These are phyloP conservation scores for Euura saliciscinereae DNA, from an alignment of 1,140 invertebrate species.

Conservation along the genomic window DNA sequence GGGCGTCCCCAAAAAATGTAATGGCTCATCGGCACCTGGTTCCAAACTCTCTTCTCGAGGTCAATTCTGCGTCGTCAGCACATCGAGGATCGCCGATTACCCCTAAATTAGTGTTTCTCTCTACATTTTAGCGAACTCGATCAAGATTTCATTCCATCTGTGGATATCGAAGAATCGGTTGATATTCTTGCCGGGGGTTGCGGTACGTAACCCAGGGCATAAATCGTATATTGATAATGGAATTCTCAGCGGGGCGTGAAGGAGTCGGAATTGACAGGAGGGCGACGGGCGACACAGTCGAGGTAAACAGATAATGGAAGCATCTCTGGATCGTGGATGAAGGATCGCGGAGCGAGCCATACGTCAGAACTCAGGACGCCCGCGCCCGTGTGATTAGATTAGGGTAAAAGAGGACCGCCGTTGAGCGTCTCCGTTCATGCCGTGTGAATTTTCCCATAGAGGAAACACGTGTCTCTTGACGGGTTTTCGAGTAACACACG, in stretches of 20 bases:
- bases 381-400: conserved; percentile 47
- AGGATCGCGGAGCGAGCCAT: conserved; percentile 18
- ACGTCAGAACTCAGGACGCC: conserved; percentile 25
- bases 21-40: conserved; percentile 3
- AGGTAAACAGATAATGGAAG: conserved; percentile 39
- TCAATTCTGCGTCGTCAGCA: neutral
- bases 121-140: no score
- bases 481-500: neutral
- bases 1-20: conserved; percentile 22
- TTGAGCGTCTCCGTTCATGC: conserved; percentile 28
- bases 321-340: neutral
- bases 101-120: no score
- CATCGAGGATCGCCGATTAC: neutral
- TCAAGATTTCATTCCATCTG: no score
- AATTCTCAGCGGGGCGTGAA: conserved; percentile 53
- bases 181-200: neutral
- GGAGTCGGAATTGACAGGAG: conserved; percentile 18
- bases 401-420: conserved; percentile 20
- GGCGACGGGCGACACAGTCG: conserved; percentile 37
- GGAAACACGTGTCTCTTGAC: conserved; percentile 44
- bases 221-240: conserved; percentile 55
- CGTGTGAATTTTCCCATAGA: conserved; percentile 54
- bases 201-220: conserved; percentile 19
- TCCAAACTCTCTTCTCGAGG: neutral
- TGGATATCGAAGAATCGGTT: no score